Evolutionary conservation across 1,140 invertebrate genomes (phyloP), one percentile per base, ranked within the genome.

Genomic region (Nasonia longicornis): DNA sequence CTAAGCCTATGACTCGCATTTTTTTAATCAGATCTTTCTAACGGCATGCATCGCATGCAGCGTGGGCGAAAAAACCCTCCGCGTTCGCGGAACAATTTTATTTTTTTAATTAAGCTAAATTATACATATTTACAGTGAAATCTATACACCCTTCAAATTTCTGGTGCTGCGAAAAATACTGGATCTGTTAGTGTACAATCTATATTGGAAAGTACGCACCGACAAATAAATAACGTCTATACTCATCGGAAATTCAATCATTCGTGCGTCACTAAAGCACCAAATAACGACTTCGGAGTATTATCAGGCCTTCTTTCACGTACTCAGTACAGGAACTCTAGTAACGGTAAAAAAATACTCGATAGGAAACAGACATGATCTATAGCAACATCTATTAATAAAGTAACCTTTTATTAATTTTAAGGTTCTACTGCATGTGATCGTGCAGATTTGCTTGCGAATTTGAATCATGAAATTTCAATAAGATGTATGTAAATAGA

Each of bases 101-200:
- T 31, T 14, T 74, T 38, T n/a, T 38, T 76, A 76, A 35, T 4
- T 38, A 76, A 76, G 26, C 20, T n/a, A 38, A 70, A 52, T 70
- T 69, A 78, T n/a, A 58, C 16, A 48, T 70, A 78, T 78, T 78
- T 78, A 78, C 75, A 77, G 42, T 12, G 11, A 66, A 26, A 42
- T 72, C 52, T 67, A 67, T 67, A 12, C 35, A 26, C 31, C 16
- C 52, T 20, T 1, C n/a, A 20, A 58, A 7, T 8, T 58, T 16
- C 31, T 20, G 16, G 20, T 58, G 6, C n/a, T 58, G 52, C 6
- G 52, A 58, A 58, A 48, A 58, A 58, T 58, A 58, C 52, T 58
- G 3, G 52, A 58, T 58, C 52, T 20, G 52, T 58, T n/a, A 58
- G 20, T 58, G 52, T 58, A 58, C 52, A 58, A n/a, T 58, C 52